Base-by-base conservation (phyloP, 2,888 invertebrate species). In the Copidosoma aretas region DNA sequence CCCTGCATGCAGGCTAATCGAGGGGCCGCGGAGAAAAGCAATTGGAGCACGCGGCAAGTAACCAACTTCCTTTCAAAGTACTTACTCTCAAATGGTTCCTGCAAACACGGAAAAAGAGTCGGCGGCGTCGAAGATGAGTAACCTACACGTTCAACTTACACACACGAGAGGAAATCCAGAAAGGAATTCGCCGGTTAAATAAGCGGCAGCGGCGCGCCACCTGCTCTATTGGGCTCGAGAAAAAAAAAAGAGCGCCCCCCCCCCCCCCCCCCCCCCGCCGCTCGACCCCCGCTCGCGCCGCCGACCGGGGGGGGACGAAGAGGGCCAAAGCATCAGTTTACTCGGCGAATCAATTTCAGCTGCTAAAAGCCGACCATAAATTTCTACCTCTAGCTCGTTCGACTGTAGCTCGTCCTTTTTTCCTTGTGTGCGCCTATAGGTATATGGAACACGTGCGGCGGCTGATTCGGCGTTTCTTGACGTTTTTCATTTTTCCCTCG, bases 311-410 rank as follows among this genome's bases (percentile, higher is more conserved):
- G 60, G 53, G 60, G 49, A 66, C 56, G 61, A 69, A 71, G 68
- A 69, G 73, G 73, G 74, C 78, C 72, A 78, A 78, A 75, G 76
- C 77, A 77, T 78, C 78, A 75, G 78, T 78, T 78, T 79, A 78
- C 79, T 77, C 74, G 76, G 75, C 75, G 77, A 79, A 79, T 79
- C 79, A 79, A 79, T 79, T 78, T 77, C 76, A 76, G 67, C 74
- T 72, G 76, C 77, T 77, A 79, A 78, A 77, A 79, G 76, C 77
- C 77, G 75, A 75, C 76, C 76, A 78, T 79, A 79, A 79, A 79
- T 79, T 78, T 73, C 72, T 60, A 74, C 73, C 57, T 14, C 56
- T 68, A 67, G 67, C 66, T 67, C 73, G 73, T 75, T 75, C 71
- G 75, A 77, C 70, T 67, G 73, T 67, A 67, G 68, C 70, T 65